Base-by-base conservation (phyloP, 2,113 vertebrate species). In the Charina bottae region DNA sequence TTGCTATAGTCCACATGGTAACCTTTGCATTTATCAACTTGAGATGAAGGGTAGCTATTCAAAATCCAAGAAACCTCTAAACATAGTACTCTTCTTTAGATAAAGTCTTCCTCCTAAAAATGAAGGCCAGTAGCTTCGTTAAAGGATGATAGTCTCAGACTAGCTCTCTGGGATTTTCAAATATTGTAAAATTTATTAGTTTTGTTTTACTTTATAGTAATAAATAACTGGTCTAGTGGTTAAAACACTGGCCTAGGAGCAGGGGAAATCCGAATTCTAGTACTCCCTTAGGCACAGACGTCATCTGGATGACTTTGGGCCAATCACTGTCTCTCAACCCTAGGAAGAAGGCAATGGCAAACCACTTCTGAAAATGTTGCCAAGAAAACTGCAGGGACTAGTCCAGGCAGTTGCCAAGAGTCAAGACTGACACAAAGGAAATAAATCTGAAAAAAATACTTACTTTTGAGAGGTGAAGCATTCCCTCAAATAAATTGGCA, bases 381-480 rank as follows among this genome's bases (percentile, higher is more conserved):
- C 28, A 78, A 78, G n/a, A 78, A 78, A 78, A 19, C 15, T 8
- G 68, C n/a, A 37, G 68, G n/a, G 15, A 37, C 6, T 72, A 72
- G 6, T 37, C n/a, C n/a, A 37, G n/a, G 68, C 15, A 37, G 37
- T 37, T 78, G 68, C 6, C 68, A 72, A 72, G n/a, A 72, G 68
- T 72, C 68, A 72, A 72, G 68, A 19, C 68, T 72, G n/a, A 72
- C 19, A 72, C 68, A 72, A 72, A 72, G 15, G 68, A 37, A 37
- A 37, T 37, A 72, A 72, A 72, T 72, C 68, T 37, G n/a, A 93
- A 53, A 1, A 87, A 93, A 83, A 0, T 90, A 90, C 93, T 94
- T 92, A 93, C 68, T 5, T 78, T 64, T 87, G 59, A 92, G 58
- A 85, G 46, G 88, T 13, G 85, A 89, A 93, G 64, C 64, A 56